Conservation (phyloP, 2,888 invertebrate genomes). For the Apodemia hepburni region DNA sequence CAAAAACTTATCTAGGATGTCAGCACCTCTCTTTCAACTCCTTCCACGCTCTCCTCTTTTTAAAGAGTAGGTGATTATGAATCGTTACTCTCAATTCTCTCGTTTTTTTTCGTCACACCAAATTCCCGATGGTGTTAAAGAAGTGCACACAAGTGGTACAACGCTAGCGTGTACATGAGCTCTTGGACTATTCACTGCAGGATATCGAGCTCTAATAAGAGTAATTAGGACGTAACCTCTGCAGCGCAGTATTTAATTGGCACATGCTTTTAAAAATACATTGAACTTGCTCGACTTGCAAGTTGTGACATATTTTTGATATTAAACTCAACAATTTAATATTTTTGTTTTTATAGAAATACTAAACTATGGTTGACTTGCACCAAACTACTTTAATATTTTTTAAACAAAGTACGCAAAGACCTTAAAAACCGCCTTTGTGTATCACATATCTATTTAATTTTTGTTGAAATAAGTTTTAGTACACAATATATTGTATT, state of each 20-base stretch:
- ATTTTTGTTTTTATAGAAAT: too few species aligned
- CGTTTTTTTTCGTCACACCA: neutral
- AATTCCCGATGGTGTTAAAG: neutral
- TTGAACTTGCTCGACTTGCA: neutral
- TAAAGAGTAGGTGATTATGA: neutral
- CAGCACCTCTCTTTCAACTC: too few species aligned
- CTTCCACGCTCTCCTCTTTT: too few species aligned
- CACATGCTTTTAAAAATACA: constrained; percentile 7
- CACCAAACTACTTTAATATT: too few species aligned
- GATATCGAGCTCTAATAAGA: constrained; percentile 10
- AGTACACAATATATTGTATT: too few species aligned
- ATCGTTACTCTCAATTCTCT: neutral
- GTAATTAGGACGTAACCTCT: constrained; percentile 13
- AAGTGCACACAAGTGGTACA: neutral
- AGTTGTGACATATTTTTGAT: neutral
- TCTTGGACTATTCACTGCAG: constrained; percentile 4
- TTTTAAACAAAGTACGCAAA: too few species aligned
- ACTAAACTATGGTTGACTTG: too few species aligned
- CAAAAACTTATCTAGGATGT: too few species aligned
- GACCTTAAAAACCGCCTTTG: too few species aligned
- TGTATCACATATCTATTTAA: too few species aligned
- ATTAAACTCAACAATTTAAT: too few species aligned
- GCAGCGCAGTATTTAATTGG: constrained; percentile 8
- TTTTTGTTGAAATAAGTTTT: too few species aligned
- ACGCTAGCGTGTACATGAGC: neutral